Evolutionary conservation across 2,888 invertebrate genomes (phyloP).

Genomic region (Diarsia rubi): DNA sequence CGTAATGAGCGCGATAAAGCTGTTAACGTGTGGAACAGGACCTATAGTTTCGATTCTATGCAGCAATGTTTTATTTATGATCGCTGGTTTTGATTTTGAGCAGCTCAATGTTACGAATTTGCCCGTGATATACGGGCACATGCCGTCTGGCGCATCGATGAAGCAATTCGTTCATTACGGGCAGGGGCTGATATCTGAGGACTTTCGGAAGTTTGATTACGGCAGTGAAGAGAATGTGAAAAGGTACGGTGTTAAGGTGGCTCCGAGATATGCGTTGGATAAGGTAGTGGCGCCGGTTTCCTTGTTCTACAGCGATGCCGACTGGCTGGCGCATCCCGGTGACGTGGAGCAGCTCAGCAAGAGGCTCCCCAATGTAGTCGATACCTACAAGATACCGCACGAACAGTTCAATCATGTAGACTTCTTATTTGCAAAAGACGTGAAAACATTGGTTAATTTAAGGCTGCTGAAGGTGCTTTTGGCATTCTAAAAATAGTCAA

Average conservation of each 20-base stretch:
- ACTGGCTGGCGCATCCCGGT: slow-evolving; percentile 91
- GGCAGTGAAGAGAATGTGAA: slow-evolving; percentile 74
- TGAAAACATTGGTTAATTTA: slow-evolving; percentile 74
- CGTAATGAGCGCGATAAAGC: slow-evolving; percentile 85
- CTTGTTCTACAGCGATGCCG: slow-evolving; percentile 87
- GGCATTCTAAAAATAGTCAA: slow-evolving; percentile 54
- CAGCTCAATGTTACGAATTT: slow-evolving; percentile 91
- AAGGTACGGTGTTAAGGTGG: slow-evolving; percentile 74
- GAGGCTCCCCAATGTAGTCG: slow-evolving; percentile 88
- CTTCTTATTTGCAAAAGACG: slow-evolving; percentile 80
- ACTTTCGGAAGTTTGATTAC: slow-evolving; percentile 80
- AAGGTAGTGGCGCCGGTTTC: slow-evolving; percentile 78
- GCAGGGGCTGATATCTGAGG: slow-evolving; percentile 82
- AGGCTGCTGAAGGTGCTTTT: slow-evolving; percentile 69
- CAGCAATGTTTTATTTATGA: slow-evolving; percentile 90
- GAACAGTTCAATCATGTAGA: slow-evolving; percentile 85
- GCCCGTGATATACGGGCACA: slow-evolving; percentile 89
- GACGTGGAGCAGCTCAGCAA: slow-evolving; percentile 90
- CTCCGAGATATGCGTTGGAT: slow-evolving; percentile 78
- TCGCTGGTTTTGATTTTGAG: slow-evolving; percentile 90
- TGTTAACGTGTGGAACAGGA: slow-evolving; percentile 83
- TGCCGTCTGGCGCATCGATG: slow-evolving; percentile 90
- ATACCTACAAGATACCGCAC: slow-evolving; percentile 90
- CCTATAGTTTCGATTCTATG: slow-evolving; percentile 89
- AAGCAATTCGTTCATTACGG: slow-evolving; percentile 90